Conservation (phyloP, 2,113 vertebrate genomes). For the Rutilus rutilus region DNA sequence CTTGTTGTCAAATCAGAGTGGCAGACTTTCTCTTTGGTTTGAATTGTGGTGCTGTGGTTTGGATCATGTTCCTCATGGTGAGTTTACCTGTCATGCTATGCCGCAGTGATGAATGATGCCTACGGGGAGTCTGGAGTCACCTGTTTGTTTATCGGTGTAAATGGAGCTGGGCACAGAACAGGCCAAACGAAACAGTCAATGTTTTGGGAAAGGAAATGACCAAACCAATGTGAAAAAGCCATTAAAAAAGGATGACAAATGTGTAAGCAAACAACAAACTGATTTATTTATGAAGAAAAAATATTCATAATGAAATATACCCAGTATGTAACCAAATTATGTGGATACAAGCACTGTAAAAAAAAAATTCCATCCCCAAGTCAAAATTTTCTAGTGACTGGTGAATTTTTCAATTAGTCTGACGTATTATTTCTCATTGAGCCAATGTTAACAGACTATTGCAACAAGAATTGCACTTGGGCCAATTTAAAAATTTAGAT, state of each 20-base stretch:
- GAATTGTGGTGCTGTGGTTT: slow-evolving; percentile 28
- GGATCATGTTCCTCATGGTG: slow-evolving; percentile 8
- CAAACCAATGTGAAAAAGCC: background rate
- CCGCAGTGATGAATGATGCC: slow-evolving; percentile 12
- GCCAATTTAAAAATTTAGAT: too few relatives aligned
- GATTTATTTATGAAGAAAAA: background rate
- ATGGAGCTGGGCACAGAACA: slow-evolving; percentile 2
- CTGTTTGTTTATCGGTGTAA: slow-evolving; percentile 38
- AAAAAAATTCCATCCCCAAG: too few relatives aligned
- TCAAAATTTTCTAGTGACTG: too few relatives aligned
- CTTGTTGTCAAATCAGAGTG: background rate
- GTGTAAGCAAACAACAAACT: slow-evolving; percentile 1
- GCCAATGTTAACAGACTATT: too few relatives aligned
- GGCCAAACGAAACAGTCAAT: background rate
- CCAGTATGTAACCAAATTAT: background rate
- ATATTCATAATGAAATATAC: background rate
- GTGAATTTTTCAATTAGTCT: too few relatives aligned
- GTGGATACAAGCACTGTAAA: too few relatives aligned
- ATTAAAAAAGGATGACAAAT: slow-evolving; percentile 2
- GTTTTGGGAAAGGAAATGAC: background rate
- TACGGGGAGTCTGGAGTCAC: slow-evolving; percentile 38
- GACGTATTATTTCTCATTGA: too few relatives aligned
- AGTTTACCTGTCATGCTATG: slow-evolving; percentile 31
- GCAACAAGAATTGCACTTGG: too few relatives aligned
- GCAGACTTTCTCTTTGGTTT: slow-evolving; percentile 2